phyloP scores from a whole-genome alignment of 1,140 invertebrate species.

The Drosophila teissieri region DNA sequence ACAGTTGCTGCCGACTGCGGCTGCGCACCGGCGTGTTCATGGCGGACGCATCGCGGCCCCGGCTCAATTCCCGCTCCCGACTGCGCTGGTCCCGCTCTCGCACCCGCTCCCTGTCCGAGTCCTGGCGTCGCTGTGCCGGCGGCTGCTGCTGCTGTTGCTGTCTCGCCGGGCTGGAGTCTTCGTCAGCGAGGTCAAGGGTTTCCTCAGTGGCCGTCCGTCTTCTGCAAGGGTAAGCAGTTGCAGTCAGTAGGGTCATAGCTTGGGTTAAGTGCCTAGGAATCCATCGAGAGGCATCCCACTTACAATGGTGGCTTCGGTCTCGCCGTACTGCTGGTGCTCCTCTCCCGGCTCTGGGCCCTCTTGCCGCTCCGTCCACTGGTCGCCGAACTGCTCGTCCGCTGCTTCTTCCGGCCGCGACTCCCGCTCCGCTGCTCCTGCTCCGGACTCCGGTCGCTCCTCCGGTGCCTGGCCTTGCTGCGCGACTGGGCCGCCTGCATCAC shows the following conservation, averaged over 20 bases:
- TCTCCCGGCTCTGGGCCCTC: conserved; percentile 56
- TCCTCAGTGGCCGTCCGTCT: conserved; percentile 78
- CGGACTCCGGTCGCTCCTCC: conserved; percentile 42
- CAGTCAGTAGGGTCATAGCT: not conserved
- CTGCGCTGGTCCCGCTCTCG: conserved; percentile 64
- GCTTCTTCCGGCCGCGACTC: conserved; percentile 43
- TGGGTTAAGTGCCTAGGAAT: no score
- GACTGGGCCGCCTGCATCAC: conserved; percentile 53
- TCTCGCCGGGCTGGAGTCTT: conserved; percentile 61
- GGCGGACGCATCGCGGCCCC: conserved; percentile 57
- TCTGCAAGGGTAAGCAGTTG: conserved; percentile 17
- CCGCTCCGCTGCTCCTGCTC: conserved; percentile 39
- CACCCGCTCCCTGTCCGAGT: conserved; percentile 51
- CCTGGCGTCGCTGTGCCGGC: conserved; percentile 36
- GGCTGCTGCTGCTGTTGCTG: conserved; percentile 46
- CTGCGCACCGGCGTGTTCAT: conserved; percentile 68
- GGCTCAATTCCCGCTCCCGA: conserved; percentile 67
- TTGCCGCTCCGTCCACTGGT: conserved; percentile 31
- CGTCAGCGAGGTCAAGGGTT: conserved; percentile 72
- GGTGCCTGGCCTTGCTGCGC: conserved; percentile 57
- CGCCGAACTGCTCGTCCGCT: conserved; percentile 57
- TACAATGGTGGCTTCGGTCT: conserved; percentile 63
- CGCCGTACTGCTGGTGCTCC: conserved; percentile 71
- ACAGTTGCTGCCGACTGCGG: conserved; percentile 73
- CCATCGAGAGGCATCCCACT: not conserved